phyloP scores from a whole-genome alignment of 2,888 invertebrate species.

The Cremastinae sp. region DNA sequence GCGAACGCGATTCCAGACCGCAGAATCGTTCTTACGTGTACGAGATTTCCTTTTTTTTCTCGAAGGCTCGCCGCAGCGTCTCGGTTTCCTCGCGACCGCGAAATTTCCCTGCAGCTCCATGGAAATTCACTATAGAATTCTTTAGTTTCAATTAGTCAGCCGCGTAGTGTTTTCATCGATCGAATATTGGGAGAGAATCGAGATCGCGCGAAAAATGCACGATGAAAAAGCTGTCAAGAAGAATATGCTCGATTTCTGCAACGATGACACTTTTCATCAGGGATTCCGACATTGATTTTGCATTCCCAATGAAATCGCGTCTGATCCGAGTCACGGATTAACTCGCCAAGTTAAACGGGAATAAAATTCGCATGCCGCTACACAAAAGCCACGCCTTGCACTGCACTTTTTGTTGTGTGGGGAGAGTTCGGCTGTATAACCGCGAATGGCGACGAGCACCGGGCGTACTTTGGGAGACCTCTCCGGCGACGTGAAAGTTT shows the following conservation, averaged over 20 bases:
- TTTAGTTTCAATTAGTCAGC: neutral
- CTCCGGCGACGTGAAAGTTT: constrained; percentile 57
- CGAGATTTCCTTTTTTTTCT: constrained; percentile 4
- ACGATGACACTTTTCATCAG: too few species aligned
- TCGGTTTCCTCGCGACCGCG: constrained; percentile 23
- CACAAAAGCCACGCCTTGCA: constrained; percentile 63
- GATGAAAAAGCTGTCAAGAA: too few species aligned
- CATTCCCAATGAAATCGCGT: too few species aligned
- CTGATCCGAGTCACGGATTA: too few species aligned
- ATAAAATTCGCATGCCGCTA: constrained; percentile 1
- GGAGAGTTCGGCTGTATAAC: constrained; percentile 47
- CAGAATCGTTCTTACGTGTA: constrained; percentile 27
- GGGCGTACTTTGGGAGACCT: constrained; percentile 30
- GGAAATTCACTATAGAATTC: neutral
- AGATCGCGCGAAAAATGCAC: too few species aligned
- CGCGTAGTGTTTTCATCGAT: constrained; percentile 20
- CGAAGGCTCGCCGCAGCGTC: constrained; percentile 21
- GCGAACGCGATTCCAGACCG: constrained; percentile 42
- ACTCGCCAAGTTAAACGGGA: too few species aligned
- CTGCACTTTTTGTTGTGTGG: constrained; percentile 39
- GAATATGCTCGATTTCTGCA: too few species aligned
- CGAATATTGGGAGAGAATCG: neutral
- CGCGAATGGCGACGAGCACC: constrained; percentile 58
- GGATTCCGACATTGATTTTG: too few species aligned
- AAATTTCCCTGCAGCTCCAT: constrained; percentile 1